Evolutionary conservation across 2,888 invertebrate species (phyloP), one percentile per base, ranked within the genome.

Genomic region (Trimorus sp.): DNA sequence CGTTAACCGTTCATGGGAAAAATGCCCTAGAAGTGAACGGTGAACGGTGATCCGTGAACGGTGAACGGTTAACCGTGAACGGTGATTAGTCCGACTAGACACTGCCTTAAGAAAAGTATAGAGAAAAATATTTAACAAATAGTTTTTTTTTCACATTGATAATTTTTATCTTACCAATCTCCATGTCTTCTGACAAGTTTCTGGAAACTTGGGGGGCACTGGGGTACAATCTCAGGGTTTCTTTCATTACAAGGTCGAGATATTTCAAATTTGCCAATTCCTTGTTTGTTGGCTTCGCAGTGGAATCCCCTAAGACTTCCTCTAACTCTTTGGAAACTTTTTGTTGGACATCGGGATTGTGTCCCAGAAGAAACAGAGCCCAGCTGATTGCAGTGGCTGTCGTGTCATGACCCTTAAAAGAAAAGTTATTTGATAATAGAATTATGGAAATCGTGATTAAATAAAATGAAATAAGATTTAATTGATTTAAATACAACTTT

Each of bases 211-310:
- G 87, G 0, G 94, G 93, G 14, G 93, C 93, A 11, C 93, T 92
- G 0, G 94, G 93, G 89, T 93, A 94, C 9, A 94, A 84, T 65
- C 94, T 91, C n/a, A 94, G 85, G 0, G 92, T 91, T 89, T 94
- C 94, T 85, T 94, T 94, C 48, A 94, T 92, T 0, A 94, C 93
- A 53, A 93, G 92, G 84, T 94, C 94, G 76, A 94, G 88, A 88
- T 94, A 94, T 12, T 92, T 92, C 88, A 93, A 91, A 49, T 90
- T 85, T 56, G 90, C 87, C n/a, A 92, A 75, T 79, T 92, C 89
- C 69, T 89, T 84, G 69, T 87, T 80, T 0, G 90, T 92, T 0
- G 90, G 89, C 40, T 78, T 82, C 40, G 83, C 70, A 5, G 48
- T 36, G 0, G 82, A 78, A n/a, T 86, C 85, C 1, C 92, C 92